Percentiles rank a stretch among this genome's conserved stretches.
Evolutionary conservation across 1,140 invertebrate species (phyloP).

Genomic region (Polyergus mexicanus): DNA sequence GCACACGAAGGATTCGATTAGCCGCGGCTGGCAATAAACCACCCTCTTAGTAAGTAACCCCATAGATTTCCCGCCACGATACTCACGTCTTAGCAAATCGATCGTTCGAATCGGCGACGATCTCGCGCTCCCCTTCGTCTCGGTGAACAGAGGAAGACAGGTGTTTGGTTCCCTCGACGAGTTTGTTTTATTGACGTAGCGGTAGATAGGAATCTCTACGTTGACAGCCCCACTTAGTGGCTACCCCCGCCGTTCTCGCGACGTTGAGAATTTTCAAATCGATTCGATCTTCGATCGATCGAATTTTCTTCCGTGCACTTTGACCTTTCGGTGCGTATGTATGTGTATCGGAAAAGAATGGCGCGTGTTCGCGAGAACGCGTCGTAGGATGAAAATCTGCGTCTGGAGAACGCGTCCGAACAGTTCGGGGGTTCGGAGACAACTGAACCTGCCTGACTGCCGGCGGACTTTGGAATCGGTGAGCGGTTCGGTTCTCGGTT

Average conservation of each 20-base stretch:
- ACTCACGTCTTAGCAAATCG: conserved; percentile 77
- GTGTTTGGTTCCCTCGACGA: conserved; percentile 43
- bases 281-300: neutral
- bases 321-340: neutral
- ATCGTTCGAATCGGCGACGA: conserved; percentile 65
- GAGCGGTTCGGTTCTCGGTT: conserved; percentile 78
- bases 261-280: neutral
- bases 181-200: conserved; percentile 26
- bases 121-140: conserved; percentile 46
- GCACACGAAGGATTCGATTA: neutral
- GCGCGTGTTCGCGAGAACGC: conserved; percentile 15
- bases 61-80: neutral
- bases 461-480: conserved; percentile 81
- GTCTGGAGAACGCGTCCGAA: conserved; percentile 79
- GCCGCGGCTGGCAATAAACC: neutral
- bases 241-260: conserved; percentile 24
- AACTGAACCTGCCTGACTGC: conserved; percentile 82
- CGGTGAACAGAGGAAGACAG: conserved; percentile 27
- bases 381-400: conserved; percentile 18
- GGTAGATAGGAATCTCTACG: neutral
- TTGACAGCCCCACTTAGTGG: conserved; percentile 32
- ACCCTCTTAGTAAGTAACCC: neutral
- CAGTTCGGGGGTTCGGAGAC: conserved; percentile 84
- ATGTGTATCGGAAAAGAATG: neutral
- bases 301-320: conserved; percentile 5